Evolutionary conservation across 2,797 vertebrate species (phyloP), one percentile per base, ranked within the genome.

Genomic region (Podargus strigoides): DNA sequence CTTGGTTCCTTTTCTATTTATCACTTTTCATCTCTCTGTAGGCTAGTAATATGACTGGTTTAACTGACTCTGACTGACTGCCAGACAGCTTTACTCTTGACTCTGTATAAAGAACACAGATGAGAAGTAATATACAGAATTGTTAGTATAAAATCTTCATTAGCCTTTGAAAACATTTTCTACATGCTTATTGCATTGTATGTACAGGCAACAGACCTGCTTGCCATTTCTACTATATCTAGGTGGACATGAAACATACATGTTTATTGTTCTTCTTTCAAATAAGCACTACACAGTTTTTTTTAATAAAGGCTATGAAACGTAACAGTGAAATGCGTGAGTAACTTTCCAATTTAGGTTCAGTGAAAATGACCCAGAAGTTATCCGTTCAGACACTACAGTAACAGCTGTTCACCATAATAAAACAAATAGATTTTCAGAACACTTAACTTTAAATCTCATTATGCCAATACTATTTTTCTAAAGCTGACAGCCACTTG

Each of bases 41-140:
- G 89, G 72, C 44, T 87, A 70, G 56, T 72, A 55, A 89, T 60
- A 67, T 69, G 23, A 64, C 73, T 82, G 91, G 86, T 80, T 39
- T 94, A 87, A 93, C 83, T 60, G 79, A 87, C 76, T 36, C 37
- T 77, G 79, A 67, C 67, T 72, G 55, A 86, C 32, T 78, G 34
- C 69, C 80, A 93, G 79, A 94, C 62, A 95, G 83, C 14, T 93
- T 66, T 86, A 82, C 46, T 94, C 86, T 89, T 89, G 76, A 90
- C 34, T 60, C 20, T 36, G 14, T 23, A 10, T 36, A 70, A n/a
- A 49, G 59, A 62, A 44, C 16, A 49, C 17, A 95, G 39, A 66
- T n/a, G 26, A 84, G 82, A 87, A 91, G 70, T 74, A 46, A 90
- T 42, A 67, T 46, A 64, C 39, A 73, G 30, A 70, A 53, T 28